Percentiles rank a stretch among this genome's conserved stretches.
Evolutionary conservation across 2,888 invertebrate genomes (phyloP).

Genomic region (Palloptera scutellata): DNA sequence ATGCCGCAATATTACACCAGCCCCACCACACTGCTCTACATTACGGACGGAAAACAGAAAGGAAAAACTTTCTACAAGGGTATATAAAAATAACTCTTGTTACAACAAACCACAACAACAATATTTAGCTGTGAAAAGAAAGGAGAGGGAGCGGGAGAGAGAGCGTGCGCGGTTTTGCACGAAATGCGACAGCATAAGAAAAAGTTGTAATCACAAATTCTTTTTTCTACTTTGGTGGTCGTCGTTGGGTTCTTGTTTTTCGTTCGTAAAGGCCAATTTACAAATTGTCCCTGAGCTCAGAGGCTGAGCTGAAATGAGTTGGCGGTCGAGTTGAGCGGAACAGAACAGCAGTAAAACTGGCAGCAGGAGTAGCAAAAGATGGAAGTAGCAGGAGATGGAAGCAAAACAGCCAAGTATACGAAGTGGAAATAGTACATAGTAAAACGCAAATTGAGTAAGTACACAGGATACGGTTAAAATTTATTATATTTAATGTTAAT

Average conservation of each 20-base stretch:
- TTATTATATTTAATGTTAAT: no score
- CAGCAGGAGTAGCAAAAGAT: neutral
- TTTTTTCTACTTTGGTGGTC: neutral
- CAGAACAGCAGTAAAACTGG: neutral
- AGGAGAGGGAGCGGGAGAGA: neutral
- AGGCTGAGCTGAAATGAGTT: neutral
- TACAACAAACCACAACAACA: constrained; percentile 5
- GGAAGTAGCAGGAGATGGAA: no score
- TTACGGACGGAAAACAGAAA: neutral
- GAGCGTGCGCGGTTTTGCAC: neutral
- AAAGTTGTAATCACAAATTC: neutral
- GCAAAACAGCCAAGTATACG: neutral
- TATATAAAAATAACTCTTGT: constrained; percentile 24
- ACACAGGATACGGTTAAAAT: no score
- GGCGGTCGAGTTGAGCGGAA: no score
- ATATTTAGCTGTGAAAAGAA: neutral
- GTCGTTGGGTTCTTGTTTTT: neutral
- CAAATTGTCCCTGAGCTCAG: constrained; percentile 8
- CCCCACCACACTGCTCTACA: neutral
- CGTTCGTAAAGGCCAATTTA: neutral
- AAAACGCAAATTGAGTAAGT: no score
- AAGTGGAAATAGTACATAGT: neutral
- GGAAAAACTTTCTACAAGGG: constrained; percentile 17
- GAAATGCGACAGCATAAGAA: neutral
- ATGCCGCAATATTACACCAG: no score